phyloP scores from a whole-genome alignment of 2,797 vertebrate species.

The Orestias chungarensis region DNA sequence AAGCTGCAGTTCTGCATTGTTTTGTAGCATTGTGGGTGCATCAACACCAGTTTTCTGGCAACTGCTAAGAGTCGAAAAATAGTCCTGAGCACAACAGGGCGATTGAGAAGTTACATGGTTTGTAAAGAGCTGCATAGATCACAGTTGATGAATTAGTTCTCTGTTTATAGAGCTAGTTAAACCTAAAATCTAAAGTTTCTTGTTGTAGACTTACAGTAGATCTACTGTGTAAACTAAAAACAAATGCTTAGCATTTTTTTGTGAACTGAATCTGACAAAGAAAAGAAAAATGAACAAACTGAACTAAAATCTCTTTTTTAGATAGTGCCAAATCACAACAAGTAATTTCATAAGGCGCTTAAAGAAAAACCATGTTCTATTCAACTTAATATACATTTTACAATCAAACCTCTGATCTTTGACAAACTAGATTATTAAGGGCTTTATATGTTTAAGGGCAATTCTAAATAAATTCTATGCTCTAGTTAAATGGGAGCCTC shows the following conservation, averaged over 20 bases:
- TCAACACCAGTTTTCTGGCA: constrained; percentile 12
- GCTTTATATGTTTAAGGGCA: too few species aligned
- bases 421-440: too few species aligned
- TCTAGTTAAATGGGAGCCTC: background rate
- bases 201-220: background rate
- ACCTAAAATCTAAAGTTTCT: too few species aligned
- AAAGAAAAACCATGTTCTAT: too few species aligned
- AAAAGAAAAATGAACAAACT: background rate
- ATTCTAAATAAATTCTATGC: too few species aligned
- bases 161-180: background rate
- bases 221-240: background rate
- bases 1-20: background rate
- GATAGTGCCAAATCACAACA: background rate
- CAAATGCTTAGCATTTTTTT: background rate
- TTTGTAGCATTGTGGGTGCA: constrained; percentile 3
- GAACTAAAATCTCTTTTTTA: background rate
- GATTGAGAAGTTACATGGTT: constrained; percentile 6
- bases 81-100: background rate
- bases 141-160: background rate
- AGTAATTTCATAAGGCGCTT: too few species aligned
- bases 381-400: too few species aligned
- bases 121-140: constrained; percentile 8
- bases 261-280: background rate
- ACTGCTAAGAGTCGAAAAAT: constrained; percentile 13
- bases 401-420: too few species aligned